Evolutionary conservation across 2,888 invertebrate genomes (phyloP).

Genomic region (Trypoxylon attenuatum): DNA sequence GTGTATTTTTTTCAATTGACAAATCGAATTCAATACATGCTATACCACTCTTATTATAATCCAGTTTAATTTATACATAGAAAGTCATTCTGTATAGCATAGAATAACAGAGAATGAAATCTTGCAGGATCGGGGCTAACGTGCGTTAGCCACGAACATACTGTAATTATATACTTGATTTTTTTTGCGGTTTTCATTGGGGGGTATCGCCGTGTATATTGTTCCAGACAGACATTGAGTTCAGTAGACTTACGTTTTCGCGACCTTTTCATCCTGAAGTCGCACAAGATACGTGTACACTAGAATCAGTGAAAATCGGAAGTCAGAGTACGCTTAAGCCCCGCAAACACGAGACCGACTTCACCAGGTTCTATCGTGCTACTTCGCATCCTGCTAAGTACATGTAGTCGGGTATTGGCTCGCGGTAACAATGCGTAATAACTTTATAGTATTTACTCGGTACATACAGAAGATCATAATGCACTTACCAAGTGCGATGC

Average conservation of each 20-base stretch:
- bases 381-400: neutral
- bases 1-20: slow-evolving; percentile 26
- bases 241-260: neutral
- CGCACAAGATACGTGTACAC: too few species aligned
- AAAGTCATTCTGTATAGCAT: too few species aligned
- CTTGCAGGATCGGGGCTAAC: too few species aligned
- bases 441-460: slow-evolving; percentile 11
- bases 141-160: too few species aligned
- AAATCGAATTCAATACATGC: too few species aligned
- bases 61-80: too few species aligned
- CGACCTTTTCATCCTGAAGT: neutral
- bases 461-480: too few species aligned
- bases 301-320: neutral
- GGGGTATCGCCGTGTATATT: neutral
- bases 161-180: neutral
- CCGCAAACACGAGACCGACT: too few species aligned
- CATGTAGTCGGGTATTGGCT: neutral
- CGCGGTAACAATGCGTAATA: neutral
- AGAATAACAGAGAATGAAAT: too few species aligned
- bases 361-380: neutral
- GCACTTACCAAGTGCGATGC: slow-evolving; percentile 13
- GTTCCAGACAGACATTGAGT: too few species aligned
- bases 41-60: too few species aligned
- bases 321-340: neutral
- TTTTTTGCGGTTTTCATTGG: neutral